Percentiles rank a stretch among this genome's conserved stretches.
Evolutionary conservation across 2,888 invertebrate genomes (phyloP).

Genomic region (Protonemura montana): DNA sequence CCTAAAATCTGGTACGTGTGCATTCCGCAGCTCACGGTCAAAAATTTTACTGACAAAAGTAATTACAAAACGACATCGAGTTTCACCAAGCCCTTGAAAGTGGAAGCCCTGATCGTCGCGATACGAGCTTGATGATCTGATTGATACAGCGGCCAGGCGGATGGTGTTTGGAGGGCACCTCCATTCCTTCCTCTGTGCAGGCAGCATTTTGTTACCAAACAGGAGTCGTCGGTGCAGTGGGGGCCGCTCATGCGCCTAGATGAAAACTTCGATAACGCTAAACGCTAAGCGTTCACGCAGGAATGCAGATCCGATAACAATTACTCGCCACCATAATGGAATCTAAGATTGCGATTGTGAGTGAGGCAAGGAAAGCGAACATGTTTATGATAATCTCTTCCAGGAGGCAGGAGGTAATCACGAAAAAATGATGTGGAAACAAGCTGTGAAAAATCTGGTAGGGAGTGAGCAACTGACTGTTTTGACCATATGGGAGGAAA

Average conservation of each 20-base stretch:
- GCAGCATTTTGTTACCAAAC: not conserved
- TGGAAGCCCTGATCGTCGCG: not conserved
- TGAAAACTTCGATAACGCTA: not conserved
- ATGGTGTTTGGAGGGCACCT: not conserved
- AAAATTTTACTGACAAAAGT: not conserved
- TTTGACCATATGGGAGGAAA: not conserved
- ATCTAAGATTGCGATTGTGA: not conserved
- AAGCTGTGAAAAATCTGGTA: not conserved
- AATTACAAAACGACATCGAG: not conserved
- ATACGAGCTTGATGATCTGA: not conserved
- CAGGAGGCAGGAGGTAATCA: not conserved
- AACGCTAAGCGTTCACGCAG: not conserved
- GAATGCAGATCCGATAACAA: constrained; percentile 5
- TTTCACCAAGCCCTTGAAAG: not conserved
- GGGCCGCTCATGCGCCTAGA: not conserved
- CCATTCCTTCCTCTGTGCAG: too few species aligned
- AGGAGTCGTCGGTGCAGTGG: not conserved
- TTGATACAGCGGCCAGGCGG: not conserved
- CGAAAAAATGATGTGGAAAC: not conserved
- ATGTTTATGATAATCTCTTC: not conserved
- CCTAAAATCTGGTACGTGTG: too few species aligned
- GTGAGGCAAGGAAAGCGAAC: not conserved
- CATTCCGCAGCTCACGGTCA: not conserved
- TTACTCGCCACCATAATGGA: not conserved
- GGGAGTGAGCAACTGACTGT: not conserved